These are phyloP conservation scores for Heterodera carotae DNA, from an alignment of 1,140 invertebrate genomes.

Conservation along the genomic window DNA sequence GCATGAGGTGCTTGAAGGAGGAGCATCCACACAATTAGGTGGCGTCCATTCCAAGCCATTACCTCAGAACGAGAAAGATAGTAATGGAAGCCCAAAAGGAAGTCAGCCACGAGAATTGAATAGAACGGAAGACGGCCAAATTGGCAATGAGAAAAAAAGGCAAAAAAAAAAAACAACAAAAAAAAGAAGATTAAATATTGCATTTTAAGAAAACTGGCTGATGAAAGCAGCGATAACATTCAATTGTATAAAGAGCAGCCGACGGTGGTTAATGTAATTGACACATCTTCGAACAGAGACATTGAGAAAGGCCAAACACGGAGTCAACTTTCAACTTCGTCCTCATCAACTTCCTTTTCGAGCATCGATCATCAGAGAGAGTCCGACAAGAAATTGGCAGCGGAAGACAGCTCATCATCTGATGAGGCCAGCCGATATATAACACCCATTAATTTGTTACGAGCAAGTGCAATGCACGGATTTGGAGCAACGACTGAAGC, in stretches of 20 bases:
- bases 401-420: neutral
- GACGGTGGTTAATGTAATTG: neutral
- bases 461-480: neutral
- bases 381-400: neutral
- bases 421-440: slow-evolving; percentile 46
- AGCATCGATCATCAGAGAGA: neutral
- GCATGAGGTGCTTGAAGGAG: neutral
- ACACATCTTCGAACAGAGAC: neutral
- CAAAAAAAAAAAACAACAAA: neutral
- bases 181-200: neutral
- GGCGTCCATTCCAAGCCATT: too few species aligned
- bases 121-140: too few species aligned
- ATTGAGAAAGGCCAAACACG: neutral
- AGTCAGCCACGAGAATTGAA: too few species aligned
- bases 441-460: slow-evolving; percentile 48
- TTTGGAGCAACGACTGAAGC: neutral
- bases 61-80: too few species aligned
- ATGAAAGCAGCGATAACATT: neutral
- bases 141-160: neutral
- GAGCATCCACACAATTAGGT: slow-evolving; percentile 4
- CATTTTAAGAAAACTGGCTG: neutral
- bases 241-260: neutral
- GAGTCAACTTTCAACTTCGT: neutral
- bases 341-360: neutral
- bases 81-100: too few species aligned